phyloP scores from a whole-genome alignment of 92 coral and sea anemone species.

The Paramuricea clavata region DNA sequence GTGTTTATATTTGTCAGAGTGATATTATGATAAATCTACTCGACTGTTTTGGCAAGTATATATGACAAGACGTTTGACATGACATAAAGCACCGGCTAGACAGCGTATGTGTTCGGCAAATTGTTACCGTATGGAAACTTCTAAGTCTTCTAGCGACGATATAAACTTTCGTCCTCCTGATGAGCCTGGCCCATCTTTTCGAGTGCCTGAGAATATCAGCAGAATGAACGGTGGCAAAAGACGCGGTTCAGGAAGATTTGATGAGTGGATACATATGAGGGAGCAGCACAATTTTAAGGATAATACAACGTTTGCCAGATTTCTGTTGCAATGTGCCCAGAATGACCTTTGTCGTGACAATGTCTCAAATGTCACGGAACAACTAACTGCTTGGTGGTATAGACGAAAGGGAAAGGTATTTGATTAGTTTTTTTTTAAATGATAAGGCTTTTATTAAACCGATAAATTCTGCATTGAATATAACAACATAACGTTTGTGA shows the following conservation, averaged over 20 bases:
- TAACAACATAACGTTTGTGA: background rate
- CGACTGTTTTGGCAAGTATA: too few relatives aligned
- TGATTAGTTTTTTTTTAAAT: background rate
- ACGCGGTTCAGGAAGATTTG: slow-evolving; percentile 12
- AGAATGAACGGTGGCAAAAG: slow-evolving; percentile 9
- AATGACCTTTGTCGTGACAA: background rate
- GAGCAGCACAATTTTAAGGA: background rate
- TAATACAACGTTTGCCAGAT: background rate
- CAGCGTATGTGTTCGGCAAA: too few relatives aligned
- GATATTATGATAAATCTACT: too few relatives aligned
- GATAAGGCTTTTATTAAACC: background rate
- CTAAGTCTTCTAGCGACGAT: background rate
- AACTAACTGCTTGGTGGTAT: background rate
- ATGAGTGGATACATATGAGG: slow-evolving; percentile 15
- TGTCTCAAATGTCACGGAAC: background rate
- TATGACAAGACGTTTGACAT: too few relatives aligned
- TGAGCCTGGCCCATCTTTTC: slow-evolving; percentile 18
- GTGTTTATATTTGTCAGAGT: too few relatives aligned
- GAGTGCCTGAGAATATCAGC: background rate
- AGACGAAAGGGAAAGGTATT: slow-evolving; percentile 1
- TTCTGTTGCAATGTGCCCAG: background rate
- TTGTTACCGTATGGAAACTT: background rate
- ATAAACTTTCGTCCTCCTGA: background rate
- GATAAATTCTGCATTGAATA: background rate
- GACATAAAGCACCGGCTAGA: too few relatives aligned